Evolutionary conservation across 1,140 invertebrate species (phyloP), one percentile per base, ranked within the genome.

Genomic region (Trachelipus rathkii): DNA sequence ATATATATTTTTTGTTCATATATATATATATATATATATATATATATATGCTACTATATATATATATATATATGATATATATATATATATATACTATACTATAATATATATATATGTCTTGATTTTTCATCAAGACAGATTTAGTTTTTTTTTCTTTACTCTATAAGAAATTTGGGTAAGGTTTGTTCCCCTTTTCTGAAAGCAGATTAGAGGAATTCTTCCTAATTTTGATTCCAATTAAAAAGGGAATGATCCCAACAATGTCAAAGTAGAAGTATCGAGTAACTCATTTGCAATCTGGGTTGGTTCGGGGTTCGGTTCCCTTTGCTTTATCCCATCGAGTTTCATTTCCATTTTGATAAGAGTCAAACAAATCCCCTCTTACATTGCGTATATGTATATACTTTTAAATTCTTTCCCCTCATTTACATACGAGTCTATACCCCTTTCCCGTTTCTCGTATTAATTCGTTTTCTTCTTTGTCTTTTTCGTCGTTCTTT

Each of bases 361-460:
- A 60, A 60, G 50, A 60, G 19, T 19, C 19, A 60, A 15, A 60
- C 50, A 60, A 60, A 60, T 60, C 50, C 50, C 50, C 50, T 60
- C 50, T 60, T 60, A 60, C 11, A 60, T 6, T 33, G 33, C 50
- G 19, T 60, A 60, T 19, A 19, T 19, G 50, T 60, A 60, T 60
- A 60, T 60, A 60, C 50, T 60, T 60, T 60, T 60, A 60, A 60
- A 60, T 60, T 60, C 50, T 8, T 60, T 60, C 50, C 50, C 50
- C 50, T 60, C 50, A 60, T 60, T 60, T 60, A 60, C 50, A 60
- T 60, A 19, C 1, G 19, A 60, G 50, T 19, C 19, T 33, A 33
- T 60, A 60, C 50, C 50, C 50, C 50, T 60, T 19, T 60, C 50
- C 50, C 19, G 11, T 60, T 19, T 60, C 50, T 60, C 50, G 50